Evolutionary conservation across 1,140 invertebrate species (phyloP).

Genomic region (Drosophila micromelanica): DNA sequence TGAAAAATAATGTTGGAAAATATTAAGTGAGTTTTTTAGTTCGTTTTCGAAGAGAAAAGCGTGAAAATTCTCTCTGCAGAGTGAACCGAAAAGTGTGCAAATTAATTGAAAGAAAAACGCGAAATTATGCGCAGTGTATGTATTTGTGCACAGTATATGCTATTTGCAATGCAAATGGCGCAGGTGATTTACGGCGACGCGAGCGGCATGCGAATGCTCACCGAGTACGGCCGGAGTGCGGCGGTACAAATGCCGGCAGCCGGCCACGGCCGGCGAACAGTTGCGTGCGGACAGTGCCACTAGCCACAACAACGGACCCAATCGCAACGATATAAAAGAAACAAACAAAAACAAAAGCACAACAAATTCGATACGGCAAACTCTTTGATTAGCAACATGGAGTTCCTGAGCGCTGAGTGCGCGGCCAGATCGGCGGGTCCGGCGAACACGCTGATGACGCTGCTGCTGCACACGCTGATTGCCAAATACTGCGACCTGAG

Average conservation of each 20-base stretch:
- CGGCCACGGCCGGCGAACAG: slow-evolving; percentile 24
- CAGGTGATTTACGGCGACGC: slow-evolving; percentile 47
- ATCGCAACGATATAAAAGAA: background rate
- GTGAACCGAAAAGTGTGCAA: no score
- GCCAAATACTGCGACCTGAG: slow-evolving; percentile 86
- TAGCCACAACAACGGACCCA: background rate
- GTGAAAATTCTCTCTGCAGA: no score
- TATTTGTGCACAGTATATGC: background rate
- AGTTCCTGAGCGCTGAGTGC: slow-evolving; percentile 77
- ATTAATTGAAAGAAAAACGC: no score
- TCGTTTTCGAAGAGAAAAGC: no score
- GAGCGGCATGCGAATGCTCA: slow-evolving; percentile 39
- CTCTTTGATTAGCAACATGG: slow-evolving; percentile 41
- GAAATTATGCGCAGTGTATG: background rate
- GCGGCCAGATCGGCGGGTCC: slow-evolving; percentile 83
- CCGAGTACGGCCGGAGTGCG: background rate
- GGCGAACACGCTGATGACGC: slow-evolving; percentile 85
- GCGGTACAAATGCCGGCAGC: slow-evolving; percentile 43
- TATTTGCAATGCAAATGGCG: slow-evolving; percentile 57
- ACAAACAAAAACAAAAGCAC: no score
- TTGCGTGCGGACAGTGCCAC: slow-evolving; percentile 39
- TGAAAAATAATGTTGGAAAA: no score
- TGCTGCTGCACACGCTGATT: slow-evolving; percentile 85
- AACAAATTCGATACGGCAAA: background rate
- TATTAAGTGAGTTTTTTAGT: no score